Evolutionary conservation across 92 coral and sea anemone species (phyloP).

Genomic region (Parazoanthus atlanticus): DNA sequence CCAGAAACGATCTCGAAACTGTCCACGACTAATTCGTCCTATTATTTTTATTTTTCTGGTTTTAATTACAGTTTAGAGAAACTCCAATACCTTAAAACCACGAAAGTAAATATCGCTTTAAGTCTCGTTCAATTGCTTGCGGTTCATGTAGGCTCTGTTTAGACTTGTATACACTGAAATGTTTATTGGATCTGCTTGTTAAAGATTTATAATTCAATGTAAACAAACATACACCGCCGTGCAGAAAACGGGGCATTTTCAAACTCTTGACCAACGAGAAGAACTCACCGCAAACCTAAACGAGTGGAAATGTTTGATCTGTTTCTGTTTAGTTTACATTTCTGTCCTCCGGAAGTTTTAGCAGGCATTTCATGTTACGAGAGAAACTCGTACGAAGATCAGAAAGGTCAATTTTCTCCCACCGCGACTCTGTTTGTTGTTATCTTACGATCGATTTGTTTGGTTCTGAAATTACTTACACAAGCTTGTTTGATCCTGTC

Average conservation of each 20-base stretch:
- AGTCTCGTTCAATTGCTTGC: constrained; percentile 62
- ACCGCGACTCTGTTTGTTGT: constrained; percentile 48
- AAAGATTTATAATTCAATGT: constrained; percentile 82
- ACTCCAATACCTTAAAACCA: constrained; percentile 71
- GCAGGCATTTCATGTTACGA: constrained; percentile 8
- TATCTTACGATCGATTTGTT: constrained; percentile 47
- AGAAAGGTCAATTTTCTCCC: constrained; percentile 44
- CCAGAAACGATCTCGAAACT: constrained; percentile 48
- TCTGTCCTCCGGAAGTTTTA: constrained; percentile 20
- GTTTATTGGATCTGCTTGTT: constrained; percentile 78
- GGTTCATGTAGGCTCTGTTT: constrained; percentile 67
- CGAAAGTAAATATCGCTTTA: constrained; percentile 68
- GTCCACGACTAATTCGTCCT: constrained; percentile 58
- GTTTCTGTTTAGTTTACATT: constrained; percentile 21
- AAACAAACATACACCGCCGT: constrained; percentile 73
- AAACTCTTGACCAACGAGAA: constrained; percentile 14
- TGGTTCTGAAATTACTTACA: constrained; percentile 47
- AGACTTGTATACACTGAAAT: constrained; percentile 70
- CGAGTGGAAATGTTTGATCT: constrained; percentile 19
- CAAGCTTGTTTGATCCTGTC: constrained; percentile 52
- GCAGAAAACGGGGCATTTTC: constrained; percentile 32
- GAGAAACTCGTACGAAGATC: constrained; percentile 22
- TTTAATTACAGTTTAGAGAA: constrained; percentile 78
- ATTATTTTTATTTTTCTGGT: constrained; percentile 62
- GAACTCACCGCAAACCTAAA: constrained; percentile 22